These are phyloP conservation scores for Isurus oxyrinchus DNA, from an alignment of 2,113 vertebrate species.

Conservation along the genomic window DNA sequence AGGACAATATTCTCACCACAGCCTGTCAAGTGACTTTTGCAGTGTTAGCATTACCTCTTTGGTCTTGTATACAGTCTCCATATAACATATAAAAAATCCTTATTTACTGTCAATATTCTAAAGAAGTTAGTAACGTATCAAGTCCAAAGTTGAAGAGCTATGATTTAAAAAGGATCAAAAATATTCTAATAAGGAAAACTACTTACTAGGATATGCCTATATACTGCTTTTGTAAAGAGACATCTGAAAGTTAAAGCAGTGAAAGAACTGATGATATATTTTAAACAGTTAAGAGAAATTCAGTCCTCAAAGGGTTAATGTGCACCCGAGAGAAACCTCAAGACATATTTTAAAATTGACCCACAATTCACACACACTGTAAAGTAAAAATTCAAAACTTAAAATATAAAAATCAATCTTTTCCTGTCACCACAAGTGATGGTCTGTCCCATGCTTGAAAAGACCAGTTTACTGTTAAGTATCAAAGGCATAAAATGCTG, in stretches of 20 bases:
- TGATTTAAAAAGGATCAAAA: not conserved
- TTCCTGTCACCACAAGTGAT: no score
- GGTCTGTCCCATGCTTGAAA: no score
- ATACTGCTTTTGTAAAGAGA: not conserved
- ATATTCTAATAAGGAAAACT: not conserved
- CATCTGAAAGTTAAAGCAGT: not conserved
- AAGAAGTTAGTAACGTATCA: not conserved
- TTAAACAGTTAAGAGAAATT: no score
- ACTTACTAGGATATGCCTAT: not conserved
- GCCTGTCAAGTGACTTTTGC: not conserved
- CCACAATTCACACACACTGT: no score
- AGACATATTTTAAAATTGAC: no score
- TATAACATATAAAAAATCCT: not conserved
- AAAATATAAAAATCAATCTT: no score
- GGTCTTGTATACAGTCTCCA: not conserved
- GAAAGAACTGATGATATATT: no score
- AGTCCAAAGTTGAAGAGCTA: not conserved
- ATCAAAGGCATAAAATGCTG: no score
- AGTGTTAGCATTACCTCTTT: not conserved
- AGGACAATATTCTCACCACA: not conserved
- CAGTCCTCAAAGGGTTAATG: no score
- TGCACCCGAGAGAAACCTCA: no score
- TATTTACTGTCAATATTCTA: not conserved
- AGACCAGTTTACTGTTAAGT: no score
- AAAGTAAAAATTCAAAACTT: no score